These are phyloP conservation scores for Cheilosia urbana DNA, from an alignment of 2,888 invertebrate genomes.

Conservation along the genomic window DNA sequence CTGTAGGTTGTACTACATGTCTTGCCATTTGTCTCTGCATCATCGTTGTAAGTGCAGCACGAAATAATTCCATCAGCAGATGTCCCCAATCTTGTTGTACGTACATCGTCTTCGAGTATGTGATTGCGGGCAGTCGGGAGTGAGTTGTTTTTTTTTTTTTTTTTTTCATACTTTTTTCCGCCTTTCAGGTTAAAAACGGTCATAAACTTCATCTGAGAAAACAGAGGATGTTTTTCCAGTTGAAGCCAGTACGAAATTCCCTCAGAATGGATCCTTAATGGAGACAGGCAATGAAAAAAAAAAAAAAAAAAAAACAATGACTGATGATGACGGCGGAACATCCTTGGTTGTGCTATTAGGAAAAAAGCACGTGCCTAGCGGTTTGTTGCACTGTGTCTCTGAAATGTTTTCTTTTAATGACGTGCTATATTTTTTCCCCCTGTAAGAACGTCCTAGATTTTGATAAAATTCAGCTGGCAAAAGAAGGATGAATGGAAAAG, in stretches of 20 bases:
- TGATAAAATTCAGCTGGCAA: conserved; percentile 24
- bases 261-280: conserved; percentile 31
- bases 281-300: conserved; percentile 10
- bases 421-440: conserved; percentile 6
- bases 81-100: conserved; percentile 42
- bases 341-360: conserved; percentile 33
- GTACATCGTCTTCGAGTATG: background rate
- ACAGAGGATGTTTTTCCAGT: background rate
- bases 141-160: no score
- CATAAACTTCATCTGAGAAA: conserved; percentile 41
- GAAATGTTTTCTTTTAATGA: conserved; percentile 33
- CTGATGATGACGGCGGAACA: conserved; percentile 4
- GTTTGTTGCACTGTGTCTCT: conserved; percentile 5
- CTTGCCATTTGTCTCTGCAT: background rate
- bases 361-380: conserved; percentile 48
- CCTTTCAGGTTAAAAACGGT: conserved; percentile 28
- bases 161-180: conserved; percentile 3
- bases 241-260: background rate
- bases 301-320: conserved; percentile 2
- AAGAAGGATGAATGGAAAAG: background rate
- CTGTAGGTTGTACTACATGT: background rate
- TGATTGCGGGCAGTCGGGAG: conserved; percentile 30
- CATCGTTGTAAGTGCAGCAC: conserved; percentile 11
- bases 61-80: conserved; percentile 14
- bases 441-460: conserved; percentile 24